Evolutionary conservation across 2,797 vertebrate species (phyloP), one percentile per base, ranked within the genome.

Genomic region (Megalops cyprinoides): DNA sequence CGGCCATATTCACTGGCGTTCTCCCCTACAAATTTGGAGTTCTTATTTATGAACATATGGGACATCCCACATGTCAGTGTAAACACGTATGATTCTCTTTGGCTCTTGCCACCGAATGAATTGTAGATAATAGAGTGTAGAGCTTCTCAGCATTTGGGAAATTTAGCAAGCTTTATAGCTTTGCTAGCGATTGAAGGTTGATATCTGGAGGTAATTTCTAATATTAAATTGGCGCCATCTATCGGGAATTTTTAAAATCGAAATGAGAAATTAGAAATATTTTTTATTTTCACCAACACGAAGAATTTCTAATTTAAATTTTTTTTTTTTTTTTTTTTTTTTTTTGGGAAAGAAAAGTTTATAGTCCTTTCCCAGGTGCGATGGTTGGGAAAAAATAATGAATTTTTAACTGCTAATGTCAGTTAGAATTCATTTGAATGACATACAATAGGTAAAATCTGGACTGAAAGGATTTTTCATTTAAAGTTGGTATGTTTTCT

Each of bases 1-100:
- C 92, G 94, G 94, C 94, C 94, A 95, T 95, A 93, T 95, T 95
- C 94, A 90, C 81, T 91, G 90, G 94, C 91, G 91, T 91, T 94
- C n/a, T 88, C 82, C 83, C 84, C 81, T 15, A 75, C 46, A 75
- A 75, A 31, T 34, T 75, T 49, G n/a, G 67, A 44, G 39, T 42
- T 69, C 73, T 75, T 74, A 48, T 74, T 34, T 75, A 31, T 75
- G 48, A 51, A 53, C 46, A 25, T 75, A 51, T 75, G 74, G 74
- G 53, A 75, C 2, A 75, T 53, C 31, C 67, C 67, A 39, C 18
- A 18, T 31, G 31, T 31, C 18, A 10, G 31, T 25, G 14, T 28
- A 74, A 74, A 49, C 9, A 7, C 25, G 28, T 31, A 31, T 74
- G 23, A 12, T 20, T 74, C 28, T 74, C 28, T 74, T 74, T 48